Evolutionary conservation across 2,797 vertebrate genomes (phyloP), one percentile per base, ranked within the genome.

Genomic region (Sebastes diploproa): DNA sequence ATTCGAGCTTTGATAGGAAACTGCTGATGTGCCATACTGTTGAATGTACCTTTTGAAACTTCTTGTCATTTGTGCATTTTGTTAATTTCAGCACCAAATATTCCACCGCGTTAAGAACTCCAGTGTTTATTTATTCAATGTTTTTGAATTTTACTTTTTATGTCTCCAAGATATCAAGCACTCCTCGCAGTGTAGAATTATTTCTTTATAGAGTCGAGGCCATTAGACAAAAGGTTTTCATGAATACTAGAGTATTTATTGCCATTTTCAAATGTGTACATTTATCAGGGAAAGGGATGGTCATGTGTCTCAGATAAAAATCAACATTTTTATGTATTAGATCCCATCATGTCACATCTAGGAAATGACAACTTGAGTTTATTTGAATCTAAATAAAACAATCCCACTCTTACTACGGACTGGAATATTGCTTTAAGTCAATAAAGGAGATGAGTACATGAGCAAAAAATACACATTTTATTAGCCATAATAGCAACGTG

Each of bases 311-410:
- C 63, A 62, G 14, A 58, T 64, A 8, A 64, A 52, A 61, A 72
- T 76, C 7, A 16, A 14, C 25, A 58, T 83, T 80, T 82, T 63
- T 82, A 66, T 89, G 80, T 82, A 72, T 92, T 82, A 66, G 61
- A 86, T 80, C 71, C 68, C 83, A 80, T 86, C 29, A 18, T 75
- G 88, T 91, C 82, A 71, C 85, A 81, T 81, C 36, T 66, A 81
- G 71, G 63, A 87, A 85, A 86, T 82, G 70, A 86, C 25, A 78
- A 74, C 29, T 82, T 84, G 30, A 84, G 77, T 89, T 91, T 72
- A 85, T 91, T 92, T 87, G 66, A 93, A 84, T 88, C 80, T 72
- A 58, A 95, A 94, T 95, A 92, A 95, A 93, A 82, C 32, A 36
- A 86, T 86, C 87, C 86, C 80, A 90, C 82, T 89, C 72, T 86